A percentile compares a stretch with the other conserved stretches of the same genome.
Conservation (phyloP, 2,797 vertebrate species). For the Falco biarmicus region DNA sequence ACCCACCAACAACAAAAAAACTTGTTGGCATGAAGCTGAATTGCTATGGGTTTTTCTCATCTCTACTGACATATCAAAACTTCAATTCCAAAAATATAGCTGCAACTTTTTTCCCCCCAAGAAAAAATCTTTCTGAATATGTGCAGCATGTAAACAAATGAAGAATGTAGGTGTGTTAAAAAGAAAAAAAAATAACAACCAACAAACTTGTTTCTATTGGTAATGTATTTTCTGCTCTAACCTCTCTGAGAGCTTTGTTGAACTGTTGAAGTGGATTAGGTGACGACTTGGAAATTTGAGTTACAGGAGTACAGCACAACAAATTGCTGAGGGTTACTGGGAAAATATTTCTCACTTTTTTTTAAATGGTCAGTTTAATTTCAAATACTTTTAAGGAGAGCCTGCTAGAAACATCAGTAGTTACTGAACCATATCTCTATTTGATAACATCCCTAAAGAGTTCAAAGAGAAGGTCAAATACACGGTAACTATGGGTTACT, state of each 20-base stretch:
- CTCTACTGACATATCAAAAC: accelerated
- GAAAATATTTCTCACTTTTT: neutral
- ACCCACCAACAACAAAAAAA: no score
- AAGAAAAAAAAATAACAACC: neutral
- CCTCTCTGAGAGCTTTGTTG: neutral
- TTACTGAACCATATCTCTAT: slow-evolving; percentile 13
- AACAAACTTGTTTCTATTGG: accelerated
- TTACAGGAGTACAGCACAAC: neutral
- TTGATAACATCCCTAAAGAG: neutral
- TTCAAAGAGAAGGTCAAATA: slow-evolving; percentile 14
- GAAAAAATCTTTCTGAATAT: neutral
- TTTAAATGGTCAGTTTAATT: neutral
- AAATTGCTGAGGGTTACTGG: neutral
- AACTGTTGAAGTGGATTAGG: neutral
- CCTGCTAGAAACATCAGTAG: neutral
- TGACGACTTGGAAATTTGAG: neutral
- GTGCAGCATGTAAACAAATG: neutral
- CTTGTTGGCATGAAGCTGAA: neutral
- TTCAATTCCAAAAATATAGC: neutral
- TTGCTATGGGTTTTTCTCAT: neutral
- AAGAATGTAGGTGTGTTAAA: neutral
- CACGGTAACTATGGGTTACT: neutral
- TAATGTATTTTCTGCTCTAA: neutral
- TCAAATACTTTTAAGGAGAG: neutral
- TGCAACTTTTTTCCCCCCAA: neutral